Evolutionary conservation across 2,888 invertebrate species (phyloP), one percentile per base, ranked within the genome.

Genomic region (Ophion ellenae): DNA sequence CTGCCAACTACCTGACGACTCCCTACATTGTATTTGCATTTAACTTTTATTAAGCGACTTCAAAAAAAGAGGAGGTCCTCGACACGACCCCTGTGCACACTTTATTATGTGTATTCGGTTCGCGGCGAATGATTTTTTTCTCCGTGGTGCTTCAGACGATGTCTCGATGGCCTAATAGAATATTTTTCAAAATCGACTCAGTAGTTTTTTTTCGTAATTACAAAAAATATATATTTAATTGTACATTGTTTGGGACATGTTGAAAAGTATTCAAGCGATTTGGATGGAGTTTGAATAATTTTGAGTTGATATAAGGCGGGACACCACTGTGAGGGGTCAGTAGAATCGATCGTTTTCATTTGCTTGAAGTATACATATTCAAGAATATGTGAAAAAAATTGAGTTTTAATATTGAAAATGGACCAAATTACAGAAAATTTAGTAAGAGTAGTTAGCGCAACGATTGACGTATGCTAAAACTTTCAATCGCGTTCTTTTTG

Each of bases 1-100:
- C 40, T 14, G 11, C 63, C 47, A 73, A 67, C 76, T 76, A 77
- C 57, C 76, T 64, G 79, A 32, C 24, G 69, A 61, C 36, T 73
- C 59, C 20, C 40, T 11, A 36, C 20, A 61, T 40, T 61, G 40
- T 14, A 53, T 53, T 53, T 53, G 53, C 53, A 53, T 53, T 63
- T 57, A n/a, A 40, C 45, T 32, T 36, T 28, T 63, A 63, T 63
- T 63, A 63, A 32, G 28, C 36, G 11, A 32, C 28, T 66, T 66
- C 17, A 20, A 28, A 63, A 63, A 63, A 28, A 24, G 28, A 63
- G 28, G 17, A 63, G 28, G 63, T 63, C 17, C 53, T 53, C 17
- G 53, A 17, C 53, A 2, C 53, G 17, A 53, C 53, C 53, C 53
- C 17, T 53, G 53, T 53, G 17, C 11, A 53, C 53, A 53, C 53